Evolutionary conservation across 2,797 vertebrate genomes (phyloP), one percentile per base, ranked within the genome.

Genomic region (Tolypeutes matacus): DNA sequence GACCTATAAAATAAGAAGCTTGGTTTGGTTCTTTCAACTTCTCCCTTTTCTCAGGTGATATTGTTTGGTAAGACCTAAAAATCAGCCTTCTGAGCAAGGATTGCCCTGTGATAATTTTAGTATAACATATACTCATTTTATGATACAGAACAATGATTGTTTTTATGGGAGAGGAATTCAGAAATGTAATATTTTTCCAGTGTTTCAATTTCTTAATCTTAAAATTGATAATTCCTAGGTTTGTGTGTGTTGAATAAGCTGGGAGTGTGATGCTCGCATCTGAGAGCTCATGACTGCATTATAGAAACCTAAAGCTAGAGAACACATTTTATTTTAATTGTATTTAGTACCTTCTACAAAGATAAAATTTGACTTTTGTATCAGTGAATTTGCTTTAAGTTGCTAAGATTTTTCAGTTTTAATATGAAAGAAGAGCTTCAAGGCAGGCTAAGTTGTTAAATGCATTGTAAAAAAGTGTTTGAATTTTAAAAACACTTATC

Each of bases 401-500:
- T 78, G 36, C 31, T 83, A 15, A 62, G 76, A 34, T 25, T 42
- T 49, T 29, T 84, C 62, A 82, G 82, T 49, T 86, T 83, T 89
- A 62, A 77, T 36, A 72, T 51, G 21, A 86, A 34, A 82, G n/a
- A 65, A 58, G 7, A 46, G 0, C 2, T 64, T 69, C 31, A 42
- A 15, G 7, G 17, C 1, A 84, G 18, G 8, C 65, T 69, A 87
- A 84, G 78, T 60, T 70, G 18, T 29, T 65, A 56, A 69, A 81
- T 46, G 4, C 36, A 75, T 6, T 36, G 7, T 1, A 70, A 60
- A 85, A 39, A 65, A 65, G 21, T 15, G 0, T 73, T 60, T 78
- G 31, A 90, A 96, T 56, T 80, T 90, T 42, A 21, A 94, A 86
- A 80, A 85, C 1, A 5, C 1, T 92, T 56, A 49, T 75, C 21